phyloP scores from a whole-genome alignment of 2,113 vertebrate genomes.

The Pelmatolapia mariae region DNA sequence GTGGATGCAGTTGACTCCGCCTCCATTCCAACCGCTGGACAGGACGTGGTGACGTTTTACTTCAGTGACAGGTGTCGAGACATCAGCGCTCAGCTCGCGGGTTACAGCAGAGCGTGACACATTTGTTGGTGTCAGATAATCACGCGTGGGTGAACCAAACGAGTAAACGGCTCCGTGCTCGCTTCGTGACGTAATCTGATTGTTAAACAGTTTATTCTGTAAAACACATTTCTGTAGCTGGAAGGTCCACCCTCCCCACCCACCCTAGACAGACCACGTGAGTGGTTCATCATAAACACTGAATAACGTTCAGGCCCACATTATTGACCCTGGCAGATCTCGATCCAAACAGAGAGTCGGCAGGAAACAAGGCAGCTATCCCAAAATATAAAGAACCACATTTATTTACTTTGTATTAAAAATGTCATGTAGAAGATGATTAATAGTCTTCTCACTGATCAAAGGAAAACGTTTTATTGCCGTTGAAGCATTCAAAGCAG shows the following conservation, averaged over 20 bases:
- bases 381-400: not conserved
- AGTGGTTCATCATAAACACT: too few relatives aligned
- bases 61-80: not conserved
- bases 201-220: too few relatives aligned
- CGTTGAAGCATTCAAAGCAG: not conserved
- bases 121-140: not conserved
- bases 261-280: too few relatives aligned
- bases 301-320: not conserved
- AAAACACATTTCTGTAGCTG: too few relatives aligned
- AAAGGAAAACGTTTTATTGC: not conserved
- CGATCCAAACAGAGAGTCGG: not conserved
- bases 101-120: not conserved
- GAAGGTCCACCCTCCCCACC: too few relatives aligned
- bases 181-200: too few relatives aligned
- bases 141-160: too few relatives aligned
- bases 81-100: not conserved
- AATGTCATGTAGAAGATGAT: not conserved
- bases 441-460: rapidly evolving
- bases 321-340: not conserved
- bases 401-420: not conserved
- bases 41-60: not conserved
- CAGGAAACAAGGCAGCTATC: not conserved
- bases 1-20: not conserved
- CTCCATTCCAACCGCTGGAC: not conserved
- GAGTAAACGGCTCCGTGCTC: too few relatives aligned